phyloP scores from a whole-genome alignment of 2,888 invertebrate genomes.

The Drosophila pseudotakahashii region DNA sequence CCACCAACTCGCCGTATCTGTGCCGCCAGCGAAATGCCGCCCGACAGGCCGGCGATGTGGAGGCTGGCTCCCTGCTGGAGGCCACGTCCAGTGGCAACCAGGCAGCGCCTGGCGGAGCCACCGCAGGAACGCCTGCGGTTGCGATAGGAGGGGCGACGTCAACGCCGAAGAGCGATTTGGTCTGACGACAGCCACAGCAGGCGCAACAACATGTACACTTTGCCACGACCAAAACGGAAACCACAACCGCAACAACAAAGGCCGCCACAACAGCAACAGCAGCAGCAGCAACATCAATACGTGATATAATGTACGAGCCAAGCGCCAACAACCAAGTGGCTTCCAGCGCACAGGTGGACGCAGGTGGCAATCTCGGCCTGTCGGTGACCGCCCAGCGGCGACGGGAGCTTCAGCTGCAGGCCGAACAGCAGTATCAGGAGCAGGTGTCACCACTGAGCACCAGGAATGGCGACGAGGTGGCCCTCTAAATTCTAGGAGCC shows the following conservation, averaged over 20 bases:
- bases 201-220: conserved; percentile 49
- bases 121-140: conserved; percentile 41
- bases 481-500: conserved; percentile 62
- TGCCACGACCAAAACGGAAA: conserved; percentile 48
- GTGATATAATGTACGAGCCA: conserved; percentile 72
- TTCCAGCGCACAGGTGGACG: conserved; percentile 35
- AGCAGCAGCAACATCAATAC: conserved; percentile 59
- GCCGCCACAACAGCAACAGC: conserved; percentile 50
- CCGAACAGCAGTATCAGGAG: conserved; percentile 70
- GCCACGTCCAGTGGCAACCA: conserved; percentile 57
- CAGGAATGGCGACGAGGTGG: conserved; percentile 79
- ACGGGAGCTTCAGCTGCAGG: conserved; percentile 70
- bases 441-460: conserved; percentile 64
- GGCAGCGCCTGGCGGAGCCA: conserved; percentile 50
- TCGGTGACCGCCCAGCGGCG: conserved; percentile 77
- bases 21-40: conserved; percentile 91
- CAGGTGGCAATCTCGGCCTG: conserved; percentile 22
- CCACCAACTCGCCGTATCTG: conserved; percentile 91
- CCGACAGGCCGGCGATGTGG: conserved; percentile 84
- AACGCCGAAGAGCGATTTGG: conserved; percentile 77
- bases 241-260: conserved; percentile 39
- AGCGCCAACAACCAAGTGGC: conserved; percentile 58
- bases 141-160: conserved; percentile 44
- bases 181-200: conserved; percentile 82
- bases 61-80: conserved; percentile 83